phyloP scores from a whole-genome alignment of 1,140 invertebrate species.

The Lerema accius region DNA sequence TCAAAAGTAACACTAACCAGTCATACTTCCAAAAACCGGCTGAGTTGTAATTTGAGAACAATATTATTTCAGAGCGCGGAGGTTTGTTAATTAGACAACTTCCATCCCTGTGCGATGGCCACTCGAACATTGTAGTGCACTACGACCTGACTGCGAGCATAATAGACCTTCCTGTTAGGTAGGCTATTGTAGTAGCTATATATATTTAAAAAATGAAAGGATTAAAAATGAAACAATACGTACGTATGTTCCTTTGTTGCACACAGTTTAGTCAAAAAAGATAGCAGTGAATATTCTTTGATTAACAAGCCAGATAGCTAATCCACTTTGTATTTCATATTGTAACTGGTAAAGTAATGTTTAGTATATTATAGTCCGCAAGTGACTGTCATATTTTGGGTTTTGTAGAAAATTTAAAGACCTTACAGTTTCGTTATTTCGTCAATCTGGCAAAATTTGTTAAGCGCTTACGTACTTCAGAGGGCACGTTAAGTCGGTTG shows the following conservation, averaged over 20 bases:
- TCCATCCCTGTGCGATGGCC: constrained; percentile 47
- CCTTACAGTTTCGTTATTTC: too few relatives aligned
- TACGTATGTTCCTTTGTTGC: not conserved
- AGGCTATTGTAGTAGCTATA: constrained; percentile 38
- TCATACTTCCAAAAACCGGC: constrained; percentile 24
- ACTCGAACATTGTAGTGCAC: constrained; percentile 55
- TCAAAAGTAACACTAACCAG: constrained; percentile 23
- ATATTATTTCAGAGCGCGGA: constrained; percentile 38
- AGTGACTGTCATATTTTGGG: constrained; percentile 16
- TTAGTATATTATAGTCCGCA: not conserved
- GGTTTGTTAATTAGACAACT: constrained; percentile 71
- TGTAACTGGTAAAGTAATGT: constrained; percentile 13
- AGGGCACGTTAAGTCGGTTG: too few relatives aligned
- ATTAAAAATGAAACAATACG: constrained; percentile 28
- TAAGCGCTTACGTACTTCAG: too few relatives aligned
- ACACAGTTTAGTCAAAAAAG: constrained; percentile 14
- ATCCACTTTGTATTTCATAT: constrained; percentile 19
- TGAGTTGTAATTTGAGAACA: constrained; percentile 24
- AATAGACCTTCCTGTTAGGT: constrained; percentile 44
- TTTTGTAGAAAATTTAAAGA: too few relatives aligned
- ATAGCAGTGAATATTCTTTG: constrained; percentile 2
- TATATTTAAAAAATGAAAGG: not conserved
- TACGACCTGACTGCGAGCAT: constrained; percentile 44
- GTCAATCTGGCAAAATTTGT: too few relatives aligned
- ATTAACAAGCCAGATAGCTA: constrained; percentile 1